These are phyloP conservation scores for Volucella zonaria DNA, from an alignment of 2,888 invertebrate genomes.

Conservation along the genomic window DNA sequence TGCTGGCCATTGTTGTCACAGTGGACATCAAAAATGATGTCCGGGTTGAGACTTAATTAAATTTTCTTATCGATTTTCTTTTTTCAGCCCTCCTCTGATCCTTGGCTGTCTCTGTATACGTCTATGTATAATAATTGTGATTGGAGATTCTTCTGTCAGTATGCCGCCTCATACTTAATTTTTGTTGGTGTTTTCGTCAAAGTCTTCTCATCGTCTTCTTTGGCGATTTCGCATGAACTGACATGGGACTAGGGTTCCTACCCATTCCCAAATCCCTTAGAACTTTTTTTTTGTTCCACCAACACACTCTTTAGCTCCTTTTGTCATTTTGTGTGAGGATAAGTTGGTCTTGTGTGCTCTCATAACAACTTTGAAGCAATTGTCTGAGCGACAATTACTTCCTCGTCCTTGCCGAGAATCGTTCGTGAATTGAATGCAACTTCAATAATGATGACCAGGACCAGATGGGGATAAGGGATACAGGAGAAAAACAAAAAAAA, in stretches of 20 bases:
- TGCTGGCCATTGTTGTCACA: slow-evolving; percentile 66
- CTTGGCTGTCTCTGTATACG: slow-evolving; percentile 18
- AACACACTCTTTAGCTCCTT: neutral
- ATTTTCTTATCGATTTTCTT: slow-evolving; percentile 72
- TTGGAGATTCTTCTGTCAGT: neutral
- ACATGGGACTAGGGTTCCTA: slow-evolving; percentile 52
- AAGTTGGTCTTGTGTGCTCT: slow-evolving; percentile 57
- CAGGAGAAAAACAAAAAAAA: neutral
- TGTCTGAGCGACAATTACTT: slow-evolving; percentile 70
- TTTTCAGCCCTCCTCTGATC: slow-evolving; percentile 22
- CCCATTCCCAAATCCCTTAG: slow-evolving; percentile 25
- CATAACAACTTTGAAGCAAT: slow-evolving; percentile 67
- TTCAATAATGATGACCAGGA: slow-evolving; percentile 67
- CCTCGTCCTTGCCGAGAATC: slow-evolving; percentile 54
- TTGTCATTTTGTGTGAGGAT: neutral
- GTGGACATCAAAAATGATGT: slow-evolving; percentile 73
- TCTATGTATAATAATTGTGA: neutral
- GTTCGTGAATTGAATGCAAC: slow-evolving; percentile 71
- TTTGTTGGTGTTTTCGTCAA: slow-evolving; percentile 69
- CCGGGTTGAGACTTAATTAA: slow-evolving; percentile 74
- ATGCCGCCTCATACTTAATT: slow-evolving; percentile 1
- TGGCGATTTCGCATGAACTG: slow-evolving; percentile 61
- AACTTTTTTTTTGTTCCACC: slow-evolving; percentile 32
- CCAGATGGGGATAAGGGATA: slow-evolving; percentile 50
- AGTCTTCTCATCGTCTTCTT: slow-evolving; percentile 61